These are phyloP conservation scores for Paratrypauchen microcephalus DNA, from an alignment of 2,797 vertebrate genomes.

Conservation along the genomic window DNA sequence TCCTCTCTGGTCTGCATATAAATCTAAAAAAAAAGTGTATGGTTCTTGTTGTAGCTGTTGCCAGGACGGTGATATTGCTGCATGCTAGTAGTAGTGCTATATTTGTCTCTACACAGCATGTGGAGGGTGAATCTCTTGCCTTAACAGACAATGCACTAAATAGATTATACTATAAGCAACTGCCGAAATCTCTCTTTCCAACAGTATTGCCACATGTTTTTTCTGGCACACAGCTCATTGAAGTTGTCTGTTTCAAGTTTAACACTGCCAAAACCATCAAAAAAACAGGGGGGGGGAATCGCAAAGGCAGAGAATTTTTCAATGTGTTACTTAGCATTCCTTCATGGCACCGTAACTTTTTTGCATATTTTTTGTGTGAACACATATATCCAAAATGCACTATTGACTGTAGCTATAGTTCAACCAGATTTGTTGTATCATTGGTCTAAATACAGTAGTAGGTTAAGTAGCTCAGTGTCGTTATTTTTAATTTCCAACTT, in stretches of 20 bases:
- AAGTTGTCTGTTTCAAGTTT: constrained; percentile 64
- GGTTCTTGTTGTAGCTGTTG: constrained; percentile 73
- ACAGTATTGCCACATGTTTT: constrained; percentile 67
- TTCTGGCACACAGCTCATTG: constrained; percentile 61
- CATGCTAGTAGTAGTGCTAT: constrained; percentile 72
- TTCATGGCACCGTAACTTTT: constrained; percentile 75
- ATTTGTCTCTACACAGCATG: constrained; percentile 74
- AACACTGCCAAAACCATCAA: constrained; percentile 74
- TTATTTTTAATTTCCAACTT: constrained; percentile 64
- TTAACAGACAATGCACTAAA: constrained; percentile 79
- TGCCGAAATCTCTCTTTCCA: constrained; percentile 72
- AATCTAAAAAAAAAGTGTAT: constrained; percentile 62
- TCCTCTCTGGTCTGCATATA: constrained; percentile 62
- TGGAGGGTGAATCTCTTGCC: constrained; percentile 76
- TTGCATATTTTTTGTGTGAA: constrained; percentile 73
- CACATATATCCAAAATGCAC: constrained; percentile 83
- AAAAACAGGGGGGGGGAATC: constrained; percentile 3
- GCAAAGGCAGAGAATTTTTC: constrained; percentile 65
- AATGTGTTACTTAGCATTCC: constrained; percentile 69
- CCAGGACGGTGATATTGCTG: constrained; percentile 69
- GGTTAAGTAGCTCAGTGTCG: constrained; percentile 73
- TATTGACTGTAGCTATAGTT: constrained; percentile 81
- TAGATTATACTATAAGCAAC: constrained; percentile 71
- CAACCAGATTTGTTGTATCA: constrained; percentile 75
- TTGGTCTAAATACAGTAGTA: constrained; percentile 71